Base-by-base conservation (phyloP, 2,888 invertebrate species). In the Ariolimax columbianus region DNA sequence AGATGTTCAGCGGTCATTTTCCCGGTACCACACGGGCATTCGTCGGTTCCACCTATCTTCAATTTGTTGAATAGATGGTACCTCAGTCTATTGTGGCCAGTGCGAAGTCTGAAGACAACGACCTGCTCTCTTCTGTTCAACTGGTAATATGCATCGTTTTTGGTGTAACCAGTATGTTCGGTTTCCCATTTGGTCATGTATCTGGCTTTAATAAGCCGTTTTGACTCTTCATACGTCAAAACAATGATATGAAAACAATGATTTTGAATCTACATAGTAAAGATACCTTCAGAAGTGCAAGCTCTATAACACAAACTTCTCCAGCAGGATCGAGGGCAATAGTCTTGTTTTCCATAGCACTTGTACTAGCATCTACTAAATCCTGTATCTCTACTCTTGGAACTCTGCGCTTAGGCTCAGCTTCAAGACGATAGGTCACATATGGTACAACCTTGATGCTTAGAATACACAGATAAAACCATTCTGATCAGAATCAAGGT, bases 341-440 rank as follows among this genome's bases (percentile, higher is more conserved):
- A 14, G 88, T 77, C 23, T 70, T 83, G 26, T 70, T 85, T 72
- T 88, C 86, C 72, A 87, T 85, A 4, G 88, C 83, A 40, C 86
- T 83, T 30, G 87, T 82, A 17, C 75, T 81, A 47, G 85, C 79
- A n/a, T 83, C 87, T 14, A 79, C 70, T 1, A 88, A 80, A 26
- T 87, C 83, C 36, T 88, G 85, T 86, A 92, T 90, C 26, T 89
- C 88, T 23, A 91, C 89, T n/a, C 92, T 88, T 23, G 89, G 88
- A 26, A 88, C 86, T 55, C 89, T 88, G 59, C 89, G 85, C 30
- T 87, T 84, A 77, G 89, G 91, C 82, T 93, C 93, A 0, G 92
- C 91, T 66, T 91, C 91, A 19, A 93, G 87, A 1, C 78, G 90
- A 85, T 93, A 93, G 9, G 88, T 77, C 0, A 93, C 89, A 7